Conservation (phyloP, 2,888 invertebrate genomes). For the Scaptomyza reducta region DNA sequence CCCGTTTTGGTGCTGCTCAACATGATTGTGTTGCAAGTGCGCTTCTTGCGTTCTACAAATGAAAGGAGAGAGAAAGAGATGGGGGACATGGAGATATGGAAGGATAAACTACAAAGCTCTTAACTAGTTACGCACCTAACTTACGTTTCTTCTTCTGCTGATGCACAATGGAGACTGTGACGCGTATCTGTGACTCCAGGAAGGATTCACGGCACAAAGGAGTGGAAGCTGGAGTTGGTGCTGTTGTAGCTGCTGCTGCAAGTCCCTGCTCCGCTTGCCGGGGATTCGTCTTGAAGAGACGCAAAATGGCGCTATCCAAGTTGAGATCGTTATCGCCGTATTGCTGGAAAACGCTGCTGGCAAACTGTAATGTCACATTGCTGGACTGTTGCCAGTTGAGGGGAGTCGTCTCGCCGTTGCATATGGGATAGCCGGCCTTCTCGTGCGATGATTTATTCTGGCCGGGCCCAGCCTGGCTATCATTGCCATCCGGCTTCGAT, state of each 20-base stretch:
- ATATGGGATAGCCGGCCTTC: conserved; percentile 83
- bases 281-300: conserved; percentile 82
- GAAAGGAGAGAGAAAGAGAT: background rate
- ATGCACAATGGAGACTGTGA: conserved; percentile 83
- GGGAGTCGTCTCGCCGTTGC: conserved; percentile 80
- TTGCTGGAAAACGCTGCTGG: conserved; percentile 80
- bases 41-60: conserved; percentile 81
- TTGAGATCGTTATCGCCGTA: conserved; percentile 71
- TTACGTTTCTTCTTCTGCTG: conserved; percentile 81
- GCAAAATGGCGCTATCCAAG: conserved; percentile 81
- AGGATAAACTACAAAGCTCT: background rate
- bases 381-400: conserved; percentile 80
- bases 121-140: conserved; percentile 53
- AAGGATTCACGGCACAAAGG: conserved; percentile 55
- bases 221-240: conserved; percentile 4
- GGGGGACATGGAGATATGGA: background rate
- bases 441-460: conserved; percentile 77
- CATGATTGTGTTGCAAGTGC: conserved; percentile 84
- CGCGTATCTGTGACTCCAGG: conserved; percentile 81
- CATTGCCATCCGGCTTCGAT: conserved; percentile 48
- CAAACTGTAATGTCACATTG: conserved; percentile 82
- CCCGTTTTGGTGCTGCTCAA: conserved; percentile 81
- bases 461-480: conserved; percentile 46
- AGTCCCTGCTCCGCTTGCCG: conserved; percentile 25
- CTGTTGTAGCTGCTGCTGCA: background rate